Conservation (phyloP, 2,113 vertebrate species). For the Microcebus jonahi region DNA sequence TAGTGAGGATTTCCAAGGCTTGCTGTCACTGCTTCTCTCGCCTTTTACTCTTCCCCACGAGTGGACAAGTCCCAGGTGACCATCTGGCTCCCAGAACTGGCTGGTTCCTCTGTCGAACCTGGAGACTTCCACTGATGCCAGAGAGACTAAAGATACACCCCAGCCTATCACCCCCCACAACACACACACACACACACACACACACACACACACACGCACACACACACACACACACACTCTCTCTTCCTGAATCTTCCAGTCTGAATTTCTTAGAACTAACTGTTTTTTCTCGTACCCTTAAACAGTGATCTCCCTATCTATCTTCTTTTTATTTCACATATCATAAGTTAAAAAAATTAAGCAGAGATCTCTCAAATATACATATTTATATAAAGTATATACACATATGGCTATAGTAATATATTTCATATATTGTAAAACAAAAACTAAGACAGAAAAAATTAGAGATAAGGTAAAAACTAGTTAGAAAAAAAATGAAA, state of each 20-base stretch:
- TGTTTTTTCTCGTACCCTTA: not conserved
- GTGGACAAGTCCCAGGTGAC: not conserved
- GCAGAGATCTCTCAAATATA: not conserved
- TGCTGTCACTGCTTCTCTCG: not conserved
- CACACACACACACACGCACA: not conserved
- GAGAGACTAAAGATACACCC: not conserved
- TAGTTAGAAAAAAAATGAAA: not conserved
- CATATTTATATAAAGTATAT: not conserved
- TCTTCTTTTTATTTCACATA: not conserved
- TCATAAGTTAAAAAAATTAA: not conserved
- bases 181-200: not conserved
- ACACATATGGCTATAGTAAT: not conserved
- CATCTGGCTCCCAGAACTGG: not conserved
- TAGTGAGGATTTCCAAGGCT: not conserved
- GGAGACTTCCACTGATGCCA: not conserved
- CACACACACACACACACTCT: not conserved
- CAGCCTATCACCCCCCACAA: not conserved
- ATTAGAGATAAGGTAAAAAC: not conserved
- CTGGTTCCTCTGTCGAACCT: not conserved
- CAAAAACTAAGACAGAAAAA: slow-evolving; percentile 46
- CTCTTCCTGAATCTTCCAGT: not conserved
- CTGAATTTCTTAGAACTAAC: not conserved
- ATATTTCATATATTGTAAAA: not conserved
- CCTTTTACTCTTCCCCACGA: not conserved
- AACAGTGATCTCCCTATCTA: not conserved